Base-by-base conservation (phyloP, 2,888 invertebrate species). In the Sminthurinus aureus region DNA sequence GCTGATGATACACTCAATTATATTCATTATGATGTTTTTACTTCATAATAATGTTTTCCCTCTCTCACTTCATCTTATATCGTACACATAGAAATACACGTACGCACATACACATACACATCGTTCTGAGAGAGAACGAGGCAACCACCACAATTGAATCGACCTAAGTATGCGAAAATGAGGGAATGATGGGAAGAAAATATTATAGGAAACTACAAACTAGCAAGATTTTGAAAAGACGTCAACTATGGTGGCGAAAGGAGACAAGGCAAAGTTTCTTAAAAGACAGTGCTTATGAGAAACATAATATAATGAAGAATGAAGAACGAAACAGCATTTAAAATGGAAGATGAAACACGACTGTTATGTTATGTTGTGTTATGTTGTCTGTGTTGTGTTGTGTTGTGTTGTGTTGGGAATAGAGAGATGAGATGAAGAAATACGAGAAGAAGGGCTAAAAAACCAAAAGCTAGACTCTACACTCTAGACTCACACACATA, bases 81-180 rank as follows among this genome's bases (percentile, higher is more conserved):
- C 15, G 11, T 15, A 12, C 58, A 58, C 58, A 12, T 15, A 58
- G 58, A 58, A 58, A 58, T 9, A 58, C 15, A 58, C 58, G 15
- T 9, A 58, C 9, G 13, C n/a, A 6, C 13, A n/a, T 8, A 67
- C 67, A 18, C 6, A 9, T 13, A 18, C 18, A 67, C 11, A 69
- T 22, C 11, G 4, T 20, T 18, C 11, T 69, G n/a, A 20, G 11
- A 4, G 4, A n/a, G 64, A 18, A 20, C 22, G 67, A 20, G 67
- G 20, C 71, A 13, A 26, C 18, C 38, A 51, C 50, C 66, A 69
- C 79, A 79, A 79, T 79, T 38, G 67, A 79, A 50, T 66, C 79
- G 67, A 67, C 79, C 67, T 67, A 79, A 67, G 78, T n/a, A 78
- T 18, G 76, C 22, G 38, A 52, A 52, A 74, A 26, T 22, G n/a